phyloP scores from a whole-genome alignment of 2,113 vertebrate species.

The Hemibates koningsi region DNA sequence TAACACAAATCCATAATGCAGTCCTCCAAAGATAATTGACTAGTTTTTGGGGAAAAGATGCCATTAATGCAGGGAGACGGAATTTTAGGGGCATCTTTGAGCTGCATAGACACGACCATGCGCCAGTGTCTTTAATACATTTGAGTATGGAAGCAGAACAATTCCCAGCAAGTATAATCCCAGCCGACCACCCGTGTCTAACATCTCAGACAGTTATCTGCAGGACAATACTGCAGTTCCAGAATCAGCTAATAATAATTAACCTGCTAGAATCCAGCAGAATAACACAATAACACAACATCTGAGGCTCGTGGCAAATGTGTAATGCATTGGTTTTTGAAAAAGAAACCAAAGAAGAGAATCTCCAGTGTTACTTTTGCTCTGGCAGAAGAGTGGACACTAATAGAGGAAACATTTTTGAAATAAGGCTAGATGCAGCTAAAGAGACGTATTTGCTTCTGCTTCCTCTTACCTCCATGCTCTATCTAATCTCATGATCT shows the following conservation, averaged over 20 bases:
- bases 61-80: background rate
- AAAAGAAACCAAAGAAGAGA: background rate
- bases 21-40: background rate
- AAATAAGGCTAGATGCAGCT: background rate
- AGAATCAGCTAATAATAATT: background rate
- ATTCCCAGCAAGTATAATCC: background rate
- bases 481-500: conserved; percentile 50
- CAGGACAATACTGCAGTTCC: background rate
- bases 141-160: background rate
- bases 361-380: background rate
- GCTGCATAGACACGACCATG: background rate
- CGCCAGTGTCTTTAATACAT: background rate
- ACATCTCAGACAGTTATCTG: background rate
- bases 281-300: background rate
- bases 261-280: background rate
- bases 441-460: background rate
- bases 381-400: background rate
- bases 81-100: background rate
- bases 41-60: background rate
- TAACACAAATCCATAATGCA: background rate
- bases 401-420: background rate
- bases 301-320: background rate
- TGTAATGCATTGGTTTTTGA: background rate
- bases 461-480: background rate
- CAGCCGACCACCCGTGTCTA: background rate